These are phyloP conservation scores for Drosophila pseudoananassae DNA, from an alignment of 1,140 invertebrate species.

Conservation along the genomic window DNA sequence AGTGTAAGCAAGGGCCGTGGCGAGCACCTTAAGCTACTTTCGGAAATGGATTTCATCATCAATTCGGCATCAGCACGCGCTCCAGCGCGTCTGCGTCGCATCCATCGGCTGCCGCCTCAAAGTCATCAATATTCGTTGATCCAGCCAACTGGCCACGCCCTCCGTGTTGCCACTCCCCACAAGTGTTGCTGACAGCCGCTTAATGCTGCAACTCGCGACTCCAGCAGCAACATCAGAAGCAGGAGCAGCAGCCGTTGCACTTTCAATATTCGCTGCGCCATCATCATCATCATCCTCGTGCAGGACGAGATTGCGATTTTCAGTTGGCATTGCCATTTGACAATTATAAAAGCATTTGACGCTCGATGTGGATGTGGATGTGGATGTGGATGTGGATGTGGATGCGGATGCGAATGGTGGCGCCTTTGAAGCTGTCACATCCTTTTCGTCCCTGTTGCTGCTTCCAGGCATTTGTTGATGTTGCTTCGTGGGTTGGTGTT, in stretches of 20 bases:
- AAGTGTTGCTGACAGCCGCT: conserved; percentile 76
- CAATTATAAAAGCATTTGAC: conserved; percentile 82
- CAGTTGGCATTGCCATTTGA: conserved; percentile 74
- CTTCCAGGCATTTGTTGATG: conserved; percentile 14
- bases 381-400: conserved; percentile 20
- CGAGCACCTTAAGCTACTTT: conserved; percentile 79
- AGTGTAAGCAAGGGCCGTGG: conserved; percentile 6
- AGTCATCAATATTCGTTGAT: conserved; percentile 83
- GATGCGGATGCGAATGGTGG: conserved; percentile 22
- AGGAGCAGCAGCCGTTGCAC: conserved; percentile 29
- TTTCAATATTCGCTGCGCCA: conserved; percentile 55
- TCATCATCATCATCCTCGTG: conserved; percentile 10
- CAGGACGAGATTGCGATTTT: conserved; percentile 31
- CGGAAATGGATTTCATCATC: conserved; percentile 79
- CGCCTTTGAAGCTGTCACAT: conserved; percentile 61
- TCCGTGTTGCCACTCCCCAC: conserved; percentile 67
- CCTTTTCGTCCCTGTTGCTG: conserved; percentile 22
- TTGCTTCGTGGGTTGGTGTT: conserved; percentile 11
- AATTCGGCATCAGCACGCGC: conserved; percentile 77
- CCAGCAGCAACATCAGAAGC: conserved; percentile 11
- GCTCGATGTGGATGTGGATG: conserved; percentile 16
- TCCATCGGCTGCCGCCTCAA: conserved; percentile 30
- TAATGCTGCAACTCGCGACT: conserved; percentile 28
- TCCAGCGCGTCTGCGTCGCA: conserved; percentile 32
- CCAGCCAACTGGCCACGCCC: conserved; percentile 56